Conservation (phyloP, 2,113 vertebrate genomes). For the Himantopus leucocephalus region DNA sequence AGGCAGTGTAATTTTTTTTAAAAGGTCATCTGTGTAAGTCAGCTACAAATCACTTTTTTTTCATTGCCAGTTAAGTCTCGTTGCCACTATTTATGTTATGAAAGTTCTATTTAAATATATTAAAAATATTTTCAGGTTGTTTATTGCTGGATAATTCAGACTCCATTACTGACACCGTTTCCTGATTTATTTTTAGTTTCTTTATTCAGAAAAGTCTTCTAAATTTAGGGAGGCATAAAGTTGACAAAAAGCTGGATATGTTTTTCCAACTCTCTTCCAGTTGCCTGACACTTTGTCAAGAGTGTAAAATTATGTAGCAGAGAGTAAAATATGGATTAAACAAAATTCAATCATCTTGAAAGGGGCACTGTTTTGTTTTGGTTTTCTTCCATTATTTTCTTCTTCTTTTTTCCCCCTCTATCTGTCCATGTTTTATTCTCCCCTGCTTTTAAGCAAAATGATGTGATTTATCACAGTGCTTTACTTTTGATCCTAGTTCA, state of each 20-base stretch:
- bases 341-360: conserved; percentile 19
- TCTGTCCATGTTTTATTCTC: neutral
- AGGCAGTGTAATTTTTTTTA: neutral
- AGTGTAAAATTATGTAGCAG: conserved; percentile 20
- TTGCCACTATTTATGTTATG: neutral
- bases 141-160: conserved; percentile 19
- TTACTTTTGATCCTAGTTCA: neutral
- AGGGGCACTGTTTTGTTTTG: neutral
- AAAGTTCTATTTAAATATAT: conserved; percentile 13
- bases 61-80: neutral
- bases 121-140: neutral
- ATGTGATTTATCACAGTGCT: conserved; percentile 5
- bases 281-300: conserved; percentile 6
- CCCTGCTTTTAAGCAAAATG: conserved; percentile 4
- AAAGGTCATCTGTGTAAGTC: neutral
- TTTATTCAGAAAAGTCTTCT: conserved; percentile 6
- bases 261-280: neutral
- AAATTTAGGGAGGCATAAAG: conserved; percentile 25
- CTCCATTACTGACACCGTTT: neutral
- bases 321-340: conserved; percentile 32
- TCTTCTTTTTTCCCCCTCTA: neutral
- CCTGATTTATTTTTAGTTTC: conserved; percentile 34
- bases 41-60: neutral
- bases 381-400: neutral
- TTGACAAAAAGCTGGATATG: conserved; percentile 8